These are phyloP conservation scores for Halichoeres trimaculatus DNA, from an alignment of 2,113 vertebrate genomes.

Conservation along the genomic window DNA sequence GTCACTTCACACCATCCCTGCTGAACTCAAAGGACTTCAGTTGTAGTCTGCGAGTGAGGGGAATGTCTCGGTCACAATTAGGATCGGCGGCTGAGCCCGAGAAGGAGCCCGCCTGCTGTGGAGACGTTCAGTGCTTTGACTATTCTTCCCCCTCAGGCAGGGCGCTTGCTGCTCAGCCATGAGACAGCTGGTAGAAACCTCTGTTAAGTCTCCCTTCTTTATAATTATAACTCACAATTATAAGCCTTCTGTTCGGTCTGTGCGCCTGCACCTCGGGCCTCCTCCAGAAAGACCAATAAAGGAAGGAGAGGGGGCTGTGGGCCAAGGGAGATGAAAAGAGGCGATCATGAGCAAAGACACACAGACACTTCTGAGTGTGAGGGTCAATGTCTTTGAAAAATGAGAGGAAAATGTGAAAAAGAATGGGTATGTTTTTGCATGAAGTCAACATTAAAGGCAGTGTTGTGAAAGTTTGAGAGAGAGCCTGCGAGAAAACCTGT, in stretches of 20 bases:
- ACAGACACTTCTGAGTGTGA: not conserved
- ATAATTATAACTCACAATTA: slow-evolving; percentile 68
- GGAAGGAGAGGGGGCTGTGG: not conserved
- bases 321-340: slow-evolving; percentile 7
- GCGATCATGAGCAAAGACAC: not conserved
- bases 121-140: not conserved
- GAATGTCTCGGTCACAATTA: slow-evolving; percentile 31
- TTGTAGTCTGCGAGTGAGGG: slow-evolving; percentile 7
- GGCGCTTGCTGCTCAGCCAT: slow-evolving; percentile 20
- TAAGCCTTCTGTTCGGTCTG: slow-evolving; percentile 27
- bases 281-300: not conserved
- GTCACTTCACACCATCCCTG: slow-evolving; percentile 3
- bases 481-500: slow-evolving; percentile 9
- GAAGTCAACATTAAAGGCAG: not conserved
- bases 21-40: slow-evolving; percentile 18
- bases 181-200: slow-evolving; percentile 60
- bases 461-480: not conserved
- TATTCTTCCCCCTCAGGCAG: slow-evolving; percentile 19
- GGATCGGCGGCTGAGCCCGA: slow-evolving; percentile 2
- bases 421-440: slow-evolving; percentile 1
- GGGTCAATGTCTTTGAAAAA: slow-evolving; percentile 28
- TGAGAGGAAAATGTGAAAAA: slow-evolving; percentile 2
- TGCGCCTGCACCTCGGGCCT: slow-evolving; percentile 32
- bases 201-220: slow-evolving; percentile 60
- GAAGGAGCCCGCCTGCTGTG: slow-evolving; percentile 27